Evolutionary conservation across 2,888 invertebrate genomes (phyloP).

Genomic region (Trachelus iudaicus): DNA sequence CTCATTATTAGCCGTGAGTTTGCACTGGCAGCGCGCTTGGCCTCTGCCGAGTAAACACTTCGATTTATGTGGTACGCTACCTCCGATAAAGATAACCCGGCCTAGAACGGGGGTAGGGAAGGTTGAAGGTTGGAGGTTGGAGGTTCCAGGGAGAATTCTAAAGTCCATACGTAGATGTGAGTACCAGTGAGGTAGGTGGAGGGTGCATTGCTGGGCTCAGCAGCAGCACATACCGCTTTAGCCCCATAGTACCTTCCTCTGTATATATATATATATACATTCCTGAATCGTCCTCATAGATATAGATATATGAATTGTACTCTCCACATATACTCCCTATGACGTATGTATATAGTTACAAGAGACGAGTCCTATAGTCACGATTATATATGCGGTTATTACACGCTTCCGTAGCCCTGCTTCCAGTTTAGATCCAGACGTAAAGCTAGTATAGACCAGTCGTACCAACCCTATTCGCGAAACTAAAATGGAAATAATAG

Average conservation of each 20-base stretch:
- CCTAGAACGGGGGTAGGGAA: slow-evolving; percentile 21
- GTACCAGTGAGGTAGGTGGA: not conserved
- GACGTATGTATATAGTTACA: slow-evolving; percentile 2
- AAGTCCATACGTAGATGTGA: not conserved
- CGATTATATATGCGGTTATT: slow-evolving; percentile 47
- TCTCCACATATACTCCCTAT: slow-evolving; percentile 9
- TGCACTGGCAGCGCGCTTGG: slow-evolving; percentile 28
- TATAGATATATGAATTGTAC: slow-evolving; percentile 1
- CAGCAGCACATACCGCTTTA: slow-evolving; percentile 25
- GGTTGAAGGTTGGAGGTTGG: slow-evolving; percentile 6
- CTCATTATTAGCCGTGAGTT: slow-evolving; percentile 56
- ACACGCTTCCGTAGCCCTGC: slow-evolving; percentile 47
- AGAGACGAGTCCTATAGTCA: slow-evolving; percentile 17
- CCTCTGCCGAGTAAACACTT: slow-evolving; percentile 54
- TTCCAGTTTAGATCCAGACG: slow-evolving; percentile 10
- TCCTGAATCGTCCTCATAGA: not conserved
- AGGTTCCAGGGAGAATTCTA: slow-evolving; percentile 8
- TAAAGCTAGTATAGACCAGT: not conserved
- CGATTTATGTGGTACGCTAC: slow-evolving; percentile 57
- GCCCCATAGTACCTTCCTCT: slow-evolving; percentile 16
- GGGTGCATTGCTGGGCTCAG: slow-evolving; percentile 42
- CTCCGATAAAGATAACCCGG: slow-evolving; percentile 56
- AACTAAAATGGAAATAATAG: not conserved
- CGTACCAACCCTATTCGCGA: not conserved
- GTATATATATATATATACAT: not conserved